These are phyloP conservation scores for Drosophila merina DNA, from an alignment of 2,888 invertebrate species.

Conservation along the genomic window DNA sequence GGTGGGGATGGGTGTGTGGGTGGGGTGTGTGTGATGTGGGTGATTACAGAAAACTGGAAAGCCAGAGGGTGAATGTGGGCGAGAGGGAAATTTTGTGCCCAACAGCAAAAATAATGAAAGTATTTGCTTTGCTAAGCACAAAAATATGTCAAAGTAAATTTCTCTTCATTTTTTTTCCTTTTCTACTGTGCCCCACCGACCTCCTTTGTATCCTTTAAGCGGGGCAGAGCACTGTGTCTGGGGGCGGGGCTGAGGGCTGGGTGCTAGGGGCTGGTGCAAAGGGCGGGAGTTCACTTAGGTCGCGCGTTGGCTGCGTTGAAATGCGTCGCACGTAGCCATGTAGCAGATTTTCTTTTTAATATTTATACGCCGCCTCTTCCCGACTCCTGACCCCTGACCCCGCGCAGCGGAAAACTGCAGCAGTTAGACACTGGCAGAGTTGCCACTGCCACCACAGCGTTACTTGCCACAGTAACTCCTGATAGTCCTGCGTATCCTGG, in stretches of 20 bases:
- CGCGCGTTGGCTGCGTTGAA: slow-evolving; percentile 44
- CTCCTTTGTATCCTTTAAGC: slow-evolving; percentile 57
- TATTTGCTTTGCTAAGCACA: slow-evolving; percentile 81
- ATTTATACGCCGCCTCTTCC: slow-evolving; percentile 30
- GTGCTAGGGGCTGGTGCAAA: not conserved
- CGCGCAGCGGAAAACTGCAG: slow-evolving; percentile 38
- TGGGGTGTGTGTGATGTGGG: slow-evolving; percentile 26
- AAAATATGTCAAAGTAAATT: slow-evolving; percentile 81
- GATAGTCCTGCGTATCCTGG: no score
- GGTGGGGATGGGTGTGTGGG: not conserved
- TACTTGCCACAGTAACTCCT: no score
- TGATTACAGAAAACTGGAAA: slow-evolving; percentile 11
- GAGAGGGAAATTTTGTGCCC: slow-evolving; percentile 77
- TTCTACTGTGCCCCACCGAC: slow-evolving; percentile 14
- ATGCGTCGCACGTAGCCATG: slow-evolving; percentile 70
- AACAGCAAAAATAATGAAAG: slow-evolving; percentile 80
- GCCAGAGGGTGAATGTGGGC: slow-evolving; percentile 10
- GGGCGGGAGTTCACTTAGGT: slow-evolving; percentile 37
- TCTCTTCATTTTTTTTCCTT: slow-evolving; percentile 68
- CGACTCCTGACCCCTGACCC: not conserved
- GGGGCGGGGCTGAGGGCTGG: not conserved
- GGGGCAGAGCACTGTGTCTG: slow-evolving; percentile 11
- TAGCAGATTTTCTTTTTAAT: slow-evolving; percentile 55
- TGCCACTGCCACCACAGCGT: slow-evolving; percentile 13
- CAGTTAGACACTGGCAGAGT: slow-evolving; percentile 40